Conservation (phyloP, 2,888 invertebrate genomes). For the Perdita meconis region DNA sequence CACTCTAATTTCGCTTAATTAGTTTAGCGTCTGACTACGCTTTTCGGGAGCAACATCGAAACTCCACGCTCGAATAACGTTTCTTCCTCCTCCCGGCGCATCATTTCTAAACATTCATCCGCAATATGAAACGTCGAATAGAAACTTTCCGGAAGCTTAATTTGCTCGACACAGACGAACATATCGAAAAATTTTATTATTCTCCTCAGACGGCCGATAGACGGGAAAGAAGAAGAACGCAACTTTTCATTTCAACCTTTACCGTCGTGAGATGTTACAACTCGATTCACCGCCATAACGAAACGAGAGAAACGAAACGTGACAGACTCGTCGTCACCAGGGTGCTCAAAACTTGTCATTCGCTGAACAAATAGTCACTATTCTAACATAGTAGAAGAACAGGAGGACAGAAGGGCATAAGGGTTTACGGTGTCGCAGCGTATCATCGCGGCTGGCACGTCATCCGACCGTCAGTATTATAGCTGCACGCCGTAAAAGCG, state of each 20-base stretch:
- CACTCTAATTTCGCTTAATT: conserved; percentile 53
- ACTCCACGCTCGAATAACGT: not conserved
- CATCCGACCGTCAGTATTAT: conserved; percentile 71
- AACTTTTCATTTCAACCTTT: conserved; percentile 17
- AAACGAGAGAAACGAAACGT: conserved; percentile 2
- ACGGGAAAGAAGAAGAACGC: not conserved
- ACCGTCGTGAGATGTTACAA: conserved; percentile 12
- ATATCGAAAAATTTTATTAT: no score
- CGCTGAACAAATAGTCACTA: conserved; percentile 53
- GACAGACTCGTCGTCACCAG: conserved; percentile 36
- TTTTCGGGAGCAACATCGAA: conserved; percentile 13
- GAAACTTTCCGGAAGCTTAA: not conserved
- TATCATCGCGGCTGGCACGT: conserved; percentile 56
- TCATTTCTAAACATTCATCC: no score
- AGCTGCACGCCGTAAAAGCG: conserved; percentile 69
- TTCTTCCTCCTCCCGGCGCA: no score
- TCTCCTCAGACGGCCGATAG: not conserved
- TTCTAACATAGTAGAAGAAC: conserved; percentile 15
- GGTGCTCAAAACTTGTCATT: conserved; percentile 49
- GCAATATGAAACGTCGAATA: no score
- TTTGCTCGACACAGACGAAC: no score
- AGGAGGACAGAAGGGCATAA: conserved; percentile 26
- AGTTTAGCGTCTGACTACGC: conserved; percentile 16
- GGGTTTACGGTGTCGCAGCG: conserved; percentile 72
- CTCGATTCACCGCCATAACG: conserved; percentile 6